A percentile compares a stretch with the other conserved stretches of the same genome.
These are phyloP conservation scores for Thysanoteuthis rhombus DNA, from an alignment of 2,888 invertebrate species.

Conservation along the genomic window DNA sequence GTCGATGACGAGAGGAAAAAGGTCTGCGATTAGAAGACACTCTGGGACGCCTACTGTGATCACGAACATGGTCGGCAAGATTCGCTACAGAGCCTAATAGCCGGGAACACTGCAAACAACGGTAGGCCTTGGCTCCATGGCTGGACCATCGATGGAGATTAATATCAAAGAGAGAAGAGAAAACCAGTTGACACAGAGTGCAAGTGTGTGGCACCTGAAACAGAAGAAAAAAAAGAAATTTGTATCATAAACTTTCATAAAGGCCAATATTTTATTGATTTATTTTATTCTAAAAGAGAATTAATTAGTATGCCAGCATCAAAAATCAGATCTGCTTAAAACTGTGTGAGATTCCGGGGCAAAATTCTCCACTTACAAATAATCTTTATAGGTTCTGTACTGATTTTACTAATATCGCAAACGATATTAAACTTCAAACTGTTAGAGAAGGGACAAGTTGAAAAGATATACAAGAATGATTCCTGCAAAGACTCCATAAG, in stretches of 20 bases:
- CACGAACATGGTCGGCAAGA: neutral
- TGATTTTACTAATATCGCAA: too few relatives aligned
- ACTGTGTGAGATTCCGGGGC: too few relatives aligned
- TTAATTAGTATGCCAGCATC: too few relatives aligned
- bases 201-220: neutral
- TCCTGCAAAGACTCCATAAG: too few relatives aligned
- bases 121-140: slow-evolving; percentile 1
- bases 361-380: too few relatives aligned
- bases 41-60: neutral
- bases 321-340: too few relatives aligned
- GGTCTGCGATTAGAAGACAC: neutral
- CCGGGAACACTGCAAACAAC: slow-evolving; percentile 12
- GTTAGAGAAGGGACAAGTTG: too few relatives aligned
- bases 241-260: neutral
- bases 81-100: neutral
- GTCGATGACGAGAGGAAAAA: neutral
- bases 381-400: too few relatives aligned
- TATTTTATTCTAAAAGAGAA: too few relatives aligned
- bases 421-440: too few relatives aligned
- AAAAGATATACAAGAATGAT: too few relatives aligned
- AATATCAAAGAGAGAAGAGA: neutral
- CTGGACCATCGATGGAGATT: slow-evolving; percentile 19
- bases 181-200: neutral
- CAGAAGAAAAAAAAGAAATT: neutral
- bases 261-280: too few relatives aligned